Evolutionary conservation across 2,797 vertebrate genomes (phyloP).

Genomic region (Oreonectes daqikongensis): DNA sequence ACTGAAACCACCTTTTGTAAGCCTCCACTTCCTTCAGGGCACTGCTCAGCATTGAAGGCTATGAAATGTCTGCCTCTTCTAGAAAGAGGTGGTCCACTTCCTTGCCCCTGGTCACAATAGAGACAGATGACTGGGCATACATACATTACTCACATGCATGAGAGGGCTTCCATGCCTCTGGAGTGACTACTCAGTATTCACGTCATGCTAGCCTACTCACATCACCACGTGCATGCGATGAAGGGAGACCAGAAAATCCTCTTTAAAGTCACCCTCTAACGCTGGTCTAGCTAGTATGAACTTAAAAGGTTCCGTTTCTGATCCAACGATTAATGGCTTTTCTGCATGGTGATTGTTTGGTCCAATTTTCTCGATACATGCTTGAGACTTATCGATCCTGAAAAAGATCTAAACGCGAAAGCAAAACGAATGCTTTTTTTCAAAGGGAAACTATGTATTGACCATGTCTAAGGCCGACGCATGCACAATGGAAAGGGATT

Average conservation of each 20-base stretch:
- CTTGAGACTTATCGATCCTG: slow-evolving; percentile 11
- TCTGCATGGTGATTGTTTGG: neutral
- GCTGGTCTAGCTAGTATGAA: slow-evolving; percentile 19
- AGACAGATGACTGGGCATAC: slow-evolving; percentile 54
- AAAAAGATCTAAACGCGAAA: slow-evolving; percentile 8
- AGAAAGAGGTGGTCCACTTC: slow-evolving; percentile 38
- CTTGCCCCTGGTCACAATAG: slow-evolving; percentile 51
- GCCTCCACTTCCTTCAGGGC: slow-evolving; percentile 48
- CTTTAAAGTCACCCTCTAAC: slow-evolving; percentile 30
- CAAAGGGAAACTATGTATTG: slow-evolving; percentile 14
- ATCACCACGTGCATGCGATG: slow-evolving; percentile 45
- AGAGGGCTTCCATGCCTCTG: slow-evolving; percentile 48
- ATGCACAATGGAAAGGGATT: slow-evolving; percentile 35
- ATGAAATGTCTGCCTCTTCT: slow-evolving; percentile 36
- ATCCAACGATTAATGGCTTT: slow-evolving; percentile 20
- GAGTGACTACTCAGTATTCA: slow-evolving; percentile 58
- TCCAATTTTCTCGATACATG: neutral
- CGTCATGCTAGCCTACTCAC: slow-evolving; percentile 40
- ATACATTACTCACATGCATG: slow-evolving; percentile 56
- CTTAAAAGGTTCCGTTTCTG: slow-evolving; percentile 9
- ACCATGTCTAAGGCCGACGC: slow-evolving; percentile 23
- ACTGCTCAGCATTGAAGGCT: slow-evolving; percentile 32
- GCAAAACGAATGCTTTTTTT: slow-evolving; percentile 9
- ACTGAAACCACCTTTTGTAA: slow-evolving; percentile 57
- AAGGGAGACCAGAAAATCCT: slow-evolving; percentile 34